Conservation (phyloP, 2,113 vertebrate genomes). For the Blennius ocellaris region DNA sequence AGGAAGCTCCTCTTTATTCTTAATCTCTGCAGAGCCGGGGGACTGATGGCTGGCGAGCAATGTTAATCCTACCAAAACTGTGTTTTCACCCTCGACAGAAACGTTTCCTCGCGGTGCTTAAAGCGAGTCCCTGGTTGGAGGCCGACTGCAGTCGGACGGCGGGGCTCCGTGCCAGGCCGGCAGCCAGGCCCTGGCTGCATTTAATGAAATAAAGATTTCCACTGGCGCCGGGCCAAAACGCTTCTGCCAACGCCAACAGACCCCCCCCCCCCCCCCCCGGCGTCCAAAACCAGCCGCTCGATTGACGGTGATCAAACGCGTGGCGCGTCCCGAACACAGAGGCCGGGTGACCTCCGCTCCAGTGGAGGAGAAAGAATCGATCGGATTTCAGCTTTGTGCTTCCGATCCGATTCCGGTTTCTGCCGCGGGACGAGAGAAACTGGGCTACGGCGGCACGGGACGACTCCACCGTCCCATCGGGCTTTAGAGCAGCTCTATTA, state of each 20-base stretch:
- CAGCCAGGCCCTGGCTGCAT: slow-evolving; percentile 3
- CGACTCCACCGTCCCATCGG: too few relatives aligned
- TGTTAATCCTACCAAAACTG: neutral
- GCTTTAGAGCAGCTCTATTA: too few relatives aligned
- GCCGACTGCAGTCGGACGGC: neutral
- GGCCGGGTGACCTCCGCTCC: neutral
- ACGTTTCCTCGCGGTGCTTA: neutral
- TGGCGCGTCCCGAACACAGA: neutral
- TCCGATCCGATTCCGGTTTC: neutral
- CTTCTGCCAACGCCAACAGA: neutral
- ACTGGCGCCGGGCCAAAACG: slow-evolving; percentile 16
- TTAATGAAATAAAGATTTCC: slow-evolving; percentile 45
- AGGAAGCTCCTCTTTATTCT: neutral
- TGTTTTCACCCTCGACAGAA: neutral
- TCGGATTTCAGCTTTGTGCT: neutral
- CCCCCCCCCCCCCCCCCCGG: slow-evolving; percentile 5
- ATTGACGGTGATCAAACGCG: slow-evolving; percentile 1
- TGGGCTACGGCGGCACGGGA: too few relatives aligned
- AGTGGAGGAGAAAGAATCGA: neutral
- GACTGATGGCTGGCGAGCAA: too few relatives aligned
- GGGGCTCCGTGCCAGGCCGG: neutral
- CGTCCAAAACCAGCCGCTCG: slow-evolving; percentile 5
- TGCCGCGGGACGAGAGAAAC: too few relatives aligned
- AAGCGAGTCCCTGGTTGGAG: neutral
- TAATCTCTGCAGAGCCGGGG: neutral